A percentile compares a stretch with the other conserved stretches of the same genome.
phyloP scores from a whole-genome alignment of 2,888 invertebrate species.

The Empis stercorea region DNA sequence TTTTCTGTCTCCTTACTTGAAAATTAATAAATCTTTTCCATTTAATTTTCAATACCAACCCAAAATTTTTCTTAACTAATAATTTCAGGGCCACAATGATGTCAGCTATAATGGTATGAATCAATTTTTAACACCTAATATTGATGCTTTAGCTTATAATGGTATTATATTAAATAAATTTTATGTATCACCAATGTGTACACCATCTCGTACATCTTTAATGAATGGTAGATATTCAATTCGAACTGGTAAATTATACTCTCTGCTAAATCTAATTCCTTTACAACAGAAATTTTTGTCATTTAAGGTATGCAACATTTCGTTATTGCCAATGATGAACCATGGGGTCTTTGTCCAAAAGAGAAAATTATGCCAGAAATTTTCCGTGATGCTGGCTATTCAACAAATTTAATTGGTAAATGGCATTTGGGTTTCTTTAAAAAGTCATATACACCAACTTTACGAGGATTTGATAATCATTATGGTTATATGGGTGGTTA shows the following conservation, averaged over 20 bases:
- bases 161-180: conserved; percentile 68
- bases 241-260: conserved; percentile 53
- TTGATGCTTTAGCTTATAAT: conserved; percentile 73
- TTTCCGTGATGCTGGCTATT: conserved; percentile 58
- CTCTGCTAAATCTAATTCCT: no score
- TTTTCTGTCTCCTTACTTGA: no score
- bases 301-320: conserved; percentile 62
- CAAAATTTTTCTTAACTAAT: no score
- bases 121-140: conserved; percentile 81
- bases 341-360: conserved; percentile 54
- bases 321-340: conserved; percentile 53
- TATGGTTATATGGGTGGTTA: conserved; percentile 76
- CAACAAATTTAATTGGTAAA: conserved; percentile 75
- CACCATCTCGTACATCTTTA: conserved; percentile 69
- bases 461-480: conserved; percentile 66
- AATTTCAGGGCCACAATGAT: conserved; percentile 75
- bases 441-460: conserved; percentile 45
- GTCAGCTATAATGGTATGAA: conserved; percentile 79
- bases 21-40: no score
- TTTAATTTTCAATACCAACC: no score
- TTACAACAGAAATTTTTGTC: no score
- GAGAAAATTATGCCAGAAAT: conserved; percentile 57
- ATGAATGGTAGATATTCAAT: conserved; percentile 81
- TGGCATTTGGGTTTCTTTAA: conserved; percentile 79
- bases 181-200: conserved; percentile 76